These are phyloP conservation scores for Drosophila prosaltans DNA, from an alignment of 1,140 invertebrate genomes.

Conservation along the genomic window DNA sequence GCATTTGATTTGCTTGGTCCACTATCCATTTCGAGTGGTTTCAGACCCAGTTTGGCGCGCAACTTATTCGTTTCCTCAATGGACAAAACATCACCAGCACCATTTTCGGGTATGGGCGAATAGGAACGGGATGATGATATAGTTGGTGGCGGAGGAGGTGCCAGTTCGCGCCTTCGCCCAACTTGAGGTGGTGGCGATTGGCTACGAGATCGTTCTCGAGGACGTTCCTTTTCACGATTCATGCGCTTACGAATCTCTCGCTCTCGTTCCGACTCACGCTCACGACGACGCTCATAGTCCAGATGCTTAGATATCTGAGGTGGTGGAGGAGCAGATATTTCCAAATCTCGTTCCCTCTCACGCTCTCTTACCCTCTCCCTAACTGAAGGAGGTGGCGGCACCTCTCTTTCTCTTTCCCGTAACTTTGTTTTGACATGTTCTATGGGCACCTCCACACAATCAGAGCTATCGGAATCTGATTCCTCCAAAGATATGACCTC, in stretches of 20 bases:
- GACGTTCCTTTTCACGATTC: constrained; percentile 53
- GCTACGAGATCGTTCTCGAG: constrained; percentile 53
- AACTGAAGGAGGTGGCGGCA: constrained; percentile 9
- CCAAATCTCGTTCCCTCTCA: constrained; percentile 51
- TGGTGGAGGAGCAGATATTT: constrained; percentile 63
- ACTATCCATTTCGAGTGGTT: constrained; percentile 91
- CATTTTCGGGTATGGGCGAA: constrained; percentile 80
- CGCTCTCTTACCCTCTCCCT: constrained; percentile 53
- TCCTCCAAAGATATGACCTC: constrained; percentile 76
- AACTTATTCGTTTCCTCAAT: constrained; percentile 96
- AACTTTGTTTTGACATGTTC: constrained; percentile 37
- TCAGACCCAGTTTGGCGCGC: constrained; percentile 95
- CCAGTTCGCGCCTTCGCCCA: constrained; percentile 11
- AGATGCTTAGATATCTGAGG: constrained; percentile 73
- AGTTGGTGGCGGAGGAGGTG: constrained; percentile 5
- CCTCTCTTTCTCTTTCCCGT: constrained; percentile 48
- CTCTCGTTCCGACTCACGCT: constrained; percentile 66
- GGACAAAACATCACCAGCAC: constrained; percentile 87
- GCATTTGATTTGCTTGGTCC: constrained; percentile 61
- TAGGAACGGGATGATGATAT: constrained; percentile 37
- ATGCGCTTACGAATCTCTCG: constrained; percentile 59
- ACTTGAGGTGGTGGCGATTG: constrained; percentile 32
- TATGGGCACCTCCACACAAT: constrained; percentile 74
- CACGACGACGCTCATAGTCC: constrained; percentile 66
- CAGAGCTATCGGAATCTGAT: constrained; percentile 74